These are phyloP conservation scores for Myiopsitta monachus DNA, from an alignment of 2,113 vertebrate species.

Conservation along the genomic window DNA sequence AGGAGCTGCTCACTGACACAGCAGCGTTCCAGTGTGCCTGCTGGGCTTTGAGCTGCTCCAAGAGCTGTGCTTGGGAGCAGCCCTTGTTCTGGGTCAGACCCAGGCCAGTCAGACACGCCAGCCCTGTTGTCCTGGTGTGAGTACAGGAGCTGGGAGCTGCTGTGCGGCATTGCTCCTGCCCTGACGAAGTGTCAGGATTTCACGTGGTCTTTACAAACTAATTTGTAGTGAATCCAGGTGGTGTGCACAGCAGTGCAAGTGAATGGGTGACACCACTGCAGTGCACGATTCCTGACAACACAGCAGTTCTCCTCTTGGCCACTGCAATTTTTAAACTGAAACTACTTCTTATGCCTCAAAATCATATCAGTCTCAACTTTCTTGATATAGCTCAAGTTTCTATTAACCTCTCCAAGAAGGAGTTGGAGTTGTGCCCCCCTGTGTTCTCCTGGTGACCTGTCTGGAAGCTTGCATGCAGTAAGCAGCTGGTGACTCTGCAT, in stretches of 20 bases:
- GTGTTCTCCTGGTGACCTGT: not conserved
- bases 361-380: not conserved
- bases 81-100: not conserved
- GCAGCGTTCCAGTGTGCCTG: not conserved
- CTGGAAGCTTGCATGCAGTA: not conserved
- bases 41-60: not conserved
- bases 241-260: not conserved
- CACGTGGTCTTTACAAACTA: not conserved
- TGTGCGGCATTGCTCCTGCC: not conserved
- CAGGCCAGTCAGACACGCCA: not conserved
- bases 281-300: not conserved
- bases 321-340: not conserved
- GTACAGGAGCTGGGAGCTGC: not conserved
- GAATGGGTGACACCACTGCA: not conserved
- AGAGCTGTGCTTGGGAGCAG: not conserved
- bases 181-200: not conserved
- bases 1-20: not conserved
- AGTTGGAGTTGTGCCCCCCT: not conserved
- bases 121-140: not conserved
- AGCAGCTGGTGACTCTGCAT: not conserved
- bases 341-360: not conserved
- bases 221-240: not conserved
- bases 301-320: not conserved
- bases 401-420: fast-evolving
- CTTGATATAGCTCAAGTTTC: not conserved